Base-by-base conservation (phyloP, 2,797 vertebrate species). In the Ficedula albicollis region DNA sequence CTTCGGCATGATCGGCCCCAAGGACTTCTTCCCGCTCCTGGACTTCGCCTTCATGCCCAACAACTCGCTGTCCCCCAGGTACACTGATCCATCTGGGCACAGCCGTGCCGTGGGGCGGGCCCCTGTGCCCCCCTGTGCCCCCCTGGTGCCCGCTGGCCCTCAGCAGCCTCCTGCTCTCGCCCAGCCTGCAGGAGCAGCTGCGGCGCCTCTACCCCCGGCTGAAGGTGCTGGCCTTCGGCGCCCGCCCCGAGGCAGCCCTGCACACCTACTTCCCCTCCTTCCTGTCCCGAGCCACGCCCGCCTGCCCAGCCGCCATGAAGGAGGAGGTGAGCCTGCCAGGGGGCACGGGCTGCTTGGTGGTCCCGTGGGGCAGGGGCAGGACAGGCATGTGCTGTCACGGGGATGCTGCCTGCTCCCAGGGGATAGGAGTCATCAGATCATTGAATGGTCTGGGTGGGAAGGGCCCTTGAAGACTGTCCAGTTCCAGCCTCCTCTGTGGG, bases 1-100 rank as follows among this genome's bases (percentile, higher is more conserved):
- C 87, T 99, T 99, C 22, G 99, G 99, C 15, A 98, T 99, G 97
- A 98, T 99, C 56, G 99, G 99, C 34, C 99, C 99, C 12, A 99
- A 99, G 97, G 99, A 99, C 87, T 99, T 99, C 89, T 99, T 99
- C 92, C 99, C 99, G 7, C 97, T 99, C 14, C 97, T 99, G 95
- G 99, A 99, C 97, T 99, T 99, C 12, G 99, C 99, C 89, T 99
- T 98, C 97, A 99, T 99, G 99, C 99, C 99, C 67, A 99, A 99
- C 98, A 99, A 99, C 58, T 99, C 99, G 0, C 98, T 99, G 54
- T 96, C 98, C 0, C 46, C 98, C 90, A 99, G 98, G 99, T 99
- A 98, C 49, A 21, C 14, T 5, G 13, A 7, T 3, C n/a, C 54
- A 2, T 2, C 21, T 22, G 3, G 34, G 58, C 52, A 30, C 36